These are phyloP conservation scores for Camelus dromedarius DNA, from an alignment of 2,113 vertebrate genomes.

Conservation along the genomic window DNA sequence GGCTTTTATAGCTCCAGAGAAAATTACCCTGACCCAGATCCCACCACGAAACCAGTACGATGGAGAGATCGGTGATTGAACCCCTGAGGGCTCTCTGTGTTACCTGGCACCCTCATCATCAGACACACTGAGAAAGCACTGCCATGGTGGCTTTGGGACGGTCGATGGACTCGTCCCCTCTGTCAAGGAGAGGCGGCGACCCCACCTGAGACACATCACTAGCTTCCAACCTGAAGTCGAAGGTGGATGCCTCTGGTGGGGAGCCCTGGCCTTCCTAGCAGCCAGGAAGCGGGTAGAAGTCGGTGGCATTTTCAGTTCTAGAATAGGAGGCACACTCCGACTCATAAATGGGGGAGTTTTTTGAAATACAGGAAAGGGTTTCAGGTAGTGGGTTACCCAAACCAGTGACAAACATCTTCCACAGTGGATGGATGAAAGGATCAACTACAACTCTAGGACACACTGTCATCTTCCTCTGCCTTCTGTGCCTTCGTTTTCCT, in stretches of 20 bases:
- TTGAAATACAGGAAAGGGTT: background rate
- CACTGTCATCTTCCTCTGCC: background rate
- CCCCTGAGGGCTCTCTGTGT: fast-evolving
- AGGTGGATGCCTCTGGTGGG: fast-evolving
- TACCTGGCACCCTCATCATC: fast-evolving
- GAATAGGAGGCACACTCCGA: background rate
- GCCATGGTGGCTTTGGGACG: too few relatives aligned
- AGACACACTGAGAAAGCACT: background rate
- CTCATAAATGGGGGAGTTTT: background rate
- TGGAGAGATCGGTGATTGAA: too few relatives aligned
- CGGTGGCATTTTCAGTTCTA: background rate
- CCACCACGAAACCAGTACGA: too few relatives aligned
- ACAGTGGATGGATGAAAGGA: background rate
- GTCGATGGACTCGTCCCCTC: background rate
- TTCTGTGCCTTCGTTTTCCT: background rate
- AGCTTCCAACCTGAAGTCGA: background rate
- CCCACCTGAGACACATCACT: fast-evolving
- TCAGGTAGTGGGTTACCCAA: background rate
- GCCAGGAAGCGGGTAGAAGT: fast-evolving
- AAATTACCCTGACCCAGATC: background rate
- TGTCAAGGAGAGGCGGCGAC: background rate
- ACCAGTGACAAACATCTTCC: background rate
- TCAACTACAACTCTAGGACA: background rate
- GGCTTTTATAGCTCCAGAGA: background rate
- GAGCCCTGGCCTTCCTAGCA: background rate